Evolutionary conservation across 2,113 vertebrate genomes (phyloP).

Genomic region (Lophotis ruficrista): DNA sequence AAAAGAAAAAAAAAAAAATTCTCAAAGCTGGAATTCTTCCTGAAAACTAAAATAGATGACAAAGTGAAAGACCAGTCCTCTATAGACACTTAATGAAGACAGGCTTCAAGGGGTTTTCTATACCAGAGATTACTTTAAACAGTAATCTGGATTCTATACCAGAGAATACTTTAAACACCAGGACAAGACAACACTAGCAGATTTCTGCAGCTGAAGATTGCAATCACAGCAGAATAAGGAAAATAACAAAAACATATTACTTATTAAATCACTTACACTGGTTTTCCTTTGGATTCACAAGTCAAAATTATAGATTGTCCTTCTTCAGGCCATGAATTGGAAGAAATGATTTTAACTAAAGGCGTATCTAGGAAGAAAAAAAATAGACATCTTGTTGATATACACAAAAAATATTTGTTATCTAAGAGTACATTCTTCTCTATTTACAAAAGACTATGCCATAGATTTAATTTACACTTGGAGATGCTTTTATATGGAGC

Average conservation of each 20-base stretch:
- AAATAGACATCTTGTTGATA: slow-evolving; percentile 62
- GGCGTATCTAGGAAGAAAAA: slow-evolving; percentile 87
- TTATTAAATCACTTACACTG: slow-evolving; percentile 88
- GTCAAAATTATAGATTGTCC: slow-evolving; percentile 95
- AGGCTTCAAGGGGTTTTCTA: slow-evolving; percentile 61
- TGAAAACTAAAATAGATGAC: slow-evolving; percentile 61
- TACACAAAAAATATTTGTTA: slow-evolving; percentile 19
- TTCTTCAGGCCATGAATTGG: slow-evolving; percentile 92
- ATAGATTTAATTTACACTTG: slow-evolving; percentile 15
- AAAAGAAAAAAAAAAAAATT: background rate
- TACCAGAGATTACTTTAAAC: slow-evolving; percentile 49
- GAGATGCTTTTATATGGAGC: slow-evolving; percentile 4
- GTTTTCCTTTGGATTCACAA: slow-evolving; percentile 97
- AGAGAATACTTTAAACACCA: slow-evolving; percentile 54
- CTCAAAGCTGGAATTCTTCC: slow-evolving; percentile 58
- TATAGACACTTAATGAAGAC: slow-evolving; percentile 65
- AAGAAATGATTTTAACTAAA: slow-evolving; percentile 90
- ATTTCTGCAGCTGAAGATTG: slow-evolving; percentile 53
- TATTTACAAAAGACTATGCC: background rate
- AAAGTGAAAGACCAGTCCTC: slow-evolving; percentile 63
- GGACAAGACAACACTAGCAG: slow-evolving; percentile 38
- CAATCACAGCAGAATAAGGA: slow-evolving; percentile 62
- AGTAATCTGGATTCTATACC: too few species aligned
- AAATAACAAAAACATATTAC: slow-evolving; percentile 52
- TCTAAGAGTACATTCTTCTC: background rate